These are phyloP conservation scores for Linepithema humile DNA, from an alignment of 1,140 invertebrate genomes.

Conservation along the genomic window DNA sequence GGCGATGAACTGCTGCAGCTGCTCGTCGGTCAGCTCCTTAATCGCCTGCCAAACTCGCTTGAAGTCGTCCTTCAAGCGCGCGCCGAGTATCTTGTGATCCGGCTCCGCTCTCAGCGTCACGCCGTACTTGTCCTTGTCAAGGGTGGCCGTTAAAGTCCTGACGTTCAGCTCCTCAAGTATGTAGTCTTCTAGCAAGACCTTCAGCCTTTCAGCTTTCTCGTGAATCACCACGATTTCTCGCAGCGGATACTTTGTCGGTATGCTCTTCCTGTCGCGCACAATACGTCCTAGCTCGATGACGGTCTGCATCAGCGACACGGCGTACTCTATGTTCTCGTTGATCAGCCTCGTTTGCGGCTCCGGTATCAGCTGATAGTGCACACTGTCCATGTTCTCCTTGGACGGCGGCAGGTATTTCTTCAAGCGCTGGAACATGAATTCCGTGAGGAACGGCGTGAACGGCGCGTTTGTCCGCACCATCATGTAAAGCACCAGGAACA, in stretches of 20 bases:
- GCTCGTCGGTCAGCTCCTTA: slow-evolving; percentile 91
- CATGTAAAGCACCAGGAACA: slow-evolving; percentile 94
- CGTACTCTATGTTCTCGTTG: slow-evolving; percentile 94
- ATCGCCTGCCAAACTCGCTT: slow-evolving; percentile 94
- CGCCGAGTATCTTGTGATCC: slow-evolving; percentile 94
- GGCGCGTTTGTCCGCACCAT: slow-evolving; percentile 98
- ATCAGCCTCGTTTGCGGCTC: slow-evolving; percentile 90
- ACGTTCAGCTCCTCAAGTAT: slow-evolving; percentile 98
- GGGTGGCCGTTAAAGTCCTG: slow-evolving; percentile 93
- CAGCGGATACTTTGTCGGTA: slow-evolving; percentile 98
- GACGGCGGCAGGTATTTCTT: slow-evolving; percentile 83
- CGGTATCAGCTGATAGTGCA: slow-evolving; percentile 96
- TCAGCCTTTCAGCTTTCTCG: slow-evolving; percentile 90
- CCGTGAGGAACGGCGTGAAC: slow-evolving; percentile 98
- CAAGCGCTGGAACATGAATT: slow-evolving; percentile 97
- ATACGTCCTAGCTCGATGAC: slow-evolving; percentile 98
- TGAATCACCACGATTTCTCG: slow-evolving; percentile 98
- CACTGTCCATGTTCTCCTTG: slow-evolving; percentile 86
- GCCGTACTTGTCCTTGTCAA: slow-evolving; percentile 97
- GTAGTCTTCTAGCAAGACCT: slow-evolving; percentile 95
- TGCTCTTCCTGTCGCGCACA: slow-evolving; percentile 95
- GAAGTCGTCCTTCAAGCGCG: slow-evolving; percentile 94
- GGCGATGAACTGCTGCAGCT: slow-evolving; percentile 91
- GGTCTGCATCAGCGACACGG: slow-evolving; percentile 96
- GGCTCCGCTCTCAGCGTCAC: slow-evolving; percentile 97